Conservation (phyloP, 2,113 vertebrate genomes). For the Crotalus horridus region DNA sequence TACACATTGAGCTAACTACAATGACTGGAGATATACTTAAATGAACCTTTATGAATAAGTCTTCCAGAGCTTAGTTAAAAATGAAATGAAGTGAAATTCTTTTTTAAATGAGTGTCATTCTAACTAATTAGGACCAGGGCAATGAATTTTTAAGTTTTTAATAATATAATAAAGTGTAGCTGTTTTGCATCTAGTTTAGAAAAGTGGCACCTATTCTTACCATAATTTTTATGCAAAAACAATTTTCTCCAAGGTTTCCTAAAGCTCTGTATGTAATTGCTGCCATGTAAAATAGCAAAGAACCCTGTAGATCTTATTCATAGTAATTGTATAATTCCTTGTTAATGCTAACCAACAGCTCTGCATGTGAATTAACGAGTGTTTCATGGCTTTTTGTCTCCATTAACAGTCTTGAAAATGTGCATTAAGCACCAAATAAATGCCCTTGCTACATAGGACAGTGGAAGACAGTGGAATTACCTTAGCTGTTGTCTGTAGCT, state of each 20-base stretch:
- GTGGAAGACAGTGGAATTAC: background rate
- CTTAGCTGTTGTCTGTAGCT: background rate
- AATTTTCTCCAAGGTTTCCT: background rate
- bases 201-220: background rate
- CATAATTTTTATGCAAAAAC: background rate
- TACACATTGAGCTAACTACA: background rate
- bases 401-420: background rate
- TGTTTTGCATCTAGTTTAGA: background rate
- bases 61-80: background rate
- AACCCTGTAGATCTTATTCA: background rate
- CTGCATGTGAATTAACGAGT: background rate
- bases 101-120: background rate
- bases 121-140: background rate
- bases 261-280: background rate
- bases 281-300: background rate
- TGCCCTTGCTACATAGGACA: background rate
- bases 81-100: background rate
- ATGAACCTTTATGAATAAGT: background rate
- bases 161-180: background rate
- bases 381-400: background rate
- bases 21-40: background rate
- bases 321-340: slow-evolving; percentile 15
- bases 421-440: background rate
- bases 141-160: background rate
- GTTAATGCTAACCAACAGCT: background rate